Conservation (phyloP, 2,113 vertebrate species). For the Callaeas wilsoni region DNA sequence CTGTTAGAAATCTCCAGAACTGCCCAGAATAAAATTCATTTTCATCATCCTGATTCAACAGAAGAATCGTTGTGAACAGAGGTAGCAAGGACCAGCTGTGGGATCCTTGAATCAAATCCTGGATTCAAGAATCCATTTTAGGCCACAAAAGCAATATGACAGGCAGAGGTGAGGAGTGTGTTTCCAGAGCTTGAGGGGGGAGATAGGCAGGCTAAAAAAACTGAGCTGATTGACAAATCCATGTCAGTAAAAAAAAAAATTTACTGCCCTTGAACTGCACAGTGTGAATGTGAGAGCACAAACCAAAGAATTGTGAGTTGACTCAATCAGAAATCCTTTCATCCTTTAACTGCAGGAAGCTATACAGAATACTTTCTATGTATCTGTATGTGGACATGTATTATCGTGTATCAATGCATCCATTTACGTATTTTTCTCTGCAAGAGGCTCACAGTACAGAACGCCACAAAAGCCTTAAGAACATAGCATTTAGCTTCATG, state of each 20-base stretch:
- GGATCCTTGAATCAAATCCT: not conserved
- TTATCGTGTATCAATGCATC: not conserved
- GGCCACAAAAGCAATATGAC: not conserved
- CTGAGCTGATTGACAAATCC: not conserved
- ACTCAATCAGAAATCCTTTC: not conserved
- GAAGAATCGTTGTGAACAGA: not conserved
- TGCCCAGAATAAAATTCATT: not conserved
- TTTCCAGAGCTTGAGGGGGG: not conserved
- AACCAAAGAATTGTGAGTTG: not conserved
- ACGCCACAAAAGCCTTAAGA: not conserved
- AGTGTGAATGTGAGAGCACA: not conserved
- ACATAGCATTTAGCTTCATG: not conserved
- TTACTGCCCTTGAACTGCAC: not conserved
- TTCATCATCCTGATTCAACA: not conserved
- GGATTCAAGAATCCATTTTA: not conserved
- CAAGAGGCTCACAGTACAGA: not conserved
- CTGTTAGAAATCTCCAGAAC: not conserved
- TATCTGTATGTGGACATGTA: not conserved
- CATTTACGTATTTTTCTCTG: not conserved
- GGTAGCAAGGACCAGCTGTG: not conserved
- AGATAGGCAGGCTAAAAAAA: not conserved
- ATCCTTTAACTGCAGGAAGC: not conserved
- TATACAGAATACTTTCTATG: not conserved
- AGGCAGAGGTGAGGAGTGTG: not conserved
- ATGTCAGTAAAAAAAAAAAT: not conserved